A percentile compares a stretch with the other conserved stretches of the same genome.
Conservation (phyloP, 2,113 vertebrate genomes). For the Kobus ellipsiprymnus region DNA sequence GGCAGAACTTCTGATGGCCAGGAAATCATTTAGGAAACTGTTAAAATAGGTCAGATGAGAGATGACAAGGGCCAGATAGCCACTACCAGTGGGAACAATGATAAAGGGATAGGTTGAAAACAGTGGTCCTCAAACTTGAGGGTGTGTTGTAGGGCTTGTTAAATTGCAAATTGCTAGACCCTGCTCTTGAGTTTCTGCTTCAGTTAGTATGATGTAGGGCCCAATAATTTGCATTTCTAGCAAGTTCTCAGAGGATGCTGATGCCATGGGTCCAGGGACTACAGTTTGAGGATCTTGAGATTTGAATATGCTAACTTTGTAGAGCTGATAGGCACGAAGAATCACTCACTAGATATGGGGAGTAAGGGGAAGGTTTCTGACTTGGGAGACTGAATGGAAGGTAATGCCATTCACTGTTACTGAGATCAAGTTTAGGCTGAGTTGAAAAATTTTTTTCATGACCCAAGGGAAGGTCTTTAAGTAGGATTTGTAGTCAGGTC, state of each 20-base stretch:
- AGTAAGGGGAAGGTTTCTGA: background rate
- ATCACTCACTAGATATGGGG: background rate
- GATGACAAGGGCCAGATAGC: background rate
- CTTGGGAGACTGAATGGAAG: background rate
- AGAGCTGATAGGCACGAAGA: background rate
- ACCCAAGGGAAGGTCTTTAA: background rate
- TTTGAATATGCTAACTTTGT: background rate
- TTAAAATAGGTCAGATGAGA: background rate
- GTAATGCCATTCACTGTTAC: background rate
- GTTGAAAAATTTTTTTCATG: background rate
- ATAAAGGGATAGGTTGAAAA: background rate
- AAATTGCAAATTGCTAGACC: background rate
- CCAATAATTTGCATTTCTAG: background rate
- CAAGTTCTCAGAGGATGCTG: background rate
- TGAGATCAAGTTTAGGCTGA: slow-evolving; percentile 24
- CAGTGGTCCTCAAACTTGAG: background rate
- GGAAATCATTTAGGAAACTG: background rate
- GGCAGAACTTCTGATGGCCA: background rate
- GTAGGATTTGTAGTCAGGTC: background rate
- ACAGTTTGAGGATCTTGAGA: background rate
- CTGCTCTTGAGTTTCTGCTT: background rate
- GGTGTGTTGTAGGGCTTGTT: background rate
- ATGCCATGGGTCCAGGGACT: background rate
- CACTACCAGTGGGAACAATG: background rate
- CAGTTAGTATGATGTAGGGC: background rate